Evolutionary conservation across 1,140 invertebrate genomes (phyloP).

Genomic region (Anadara kagoshimensis): DNA sequence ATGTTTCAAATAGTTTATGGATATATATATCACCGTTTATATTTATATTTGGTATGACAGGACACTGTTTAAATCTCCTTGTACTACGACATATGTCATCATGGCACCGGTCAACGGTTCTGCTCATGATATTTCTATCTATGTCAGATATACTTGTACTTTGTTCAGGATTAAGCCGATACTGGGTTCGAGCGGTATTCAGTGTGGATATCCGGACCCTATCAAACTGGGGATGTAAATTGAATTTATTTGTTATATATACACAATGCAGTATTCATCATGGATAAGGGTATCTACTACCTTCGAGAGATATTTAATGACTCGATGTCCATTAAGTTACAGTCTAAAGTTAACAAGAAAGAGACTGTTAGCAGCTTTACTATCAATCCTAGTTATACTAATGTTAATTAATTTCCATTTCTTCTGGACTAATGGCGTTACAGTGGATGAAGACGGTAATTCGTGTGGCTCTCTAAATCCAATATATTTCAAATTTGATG

Average conservation of each 20-base stretch:
- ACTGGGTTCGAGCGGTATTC: constrained; percentile 48
- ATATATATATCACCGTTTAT: constrained; percentile 22
- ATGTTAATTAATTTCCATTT: constrained; percentile 48
- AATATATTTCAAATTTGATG: constrained; percentile 44
- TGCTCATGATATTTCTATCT: constrained; percentile 40
- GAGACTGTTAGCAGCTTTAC: constrained; percentile 21
- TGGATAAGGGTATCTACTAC: constrained; percentile 64
- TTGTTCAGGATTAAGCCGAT: constrained; percentile 45
- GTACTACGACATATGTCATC: constrained; percentile 23
- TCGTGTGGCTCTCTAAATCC: constrained; percentile 36
- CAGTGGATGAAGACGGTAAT: not conserved
- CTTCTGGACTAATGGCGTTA: constrained; percentile 54
- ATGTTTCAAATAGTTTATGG: constrained; percentile 11
- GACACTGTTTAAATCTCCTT: constrained; percentile 25
- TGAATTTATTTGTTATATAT: constrained; percentile 58
- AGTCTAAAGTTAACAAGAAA: constrained; percentile 37
- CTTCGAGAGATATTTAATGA: constrained; percentile 53
- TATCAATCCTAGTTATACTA: constrained; percentile 42
- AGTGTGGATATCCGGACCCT: constrained; percentile 46
- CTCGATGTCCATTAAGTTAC: constrained; percentile 49
- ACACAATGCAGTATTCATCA: constrained; percentile 56
- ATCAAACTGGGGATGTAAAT: constrained; percentile 45
- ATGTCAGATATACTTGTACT: constrained; percentile 50
- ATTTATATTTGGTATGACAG: constrained; percentile 22
- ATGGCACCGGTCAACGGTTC: constrained; percentile 11